phyloP scores from a whole-genome alignment of 2,113 vertebrate species.

The Cyanoramphus novaezelandiae region DNA sequence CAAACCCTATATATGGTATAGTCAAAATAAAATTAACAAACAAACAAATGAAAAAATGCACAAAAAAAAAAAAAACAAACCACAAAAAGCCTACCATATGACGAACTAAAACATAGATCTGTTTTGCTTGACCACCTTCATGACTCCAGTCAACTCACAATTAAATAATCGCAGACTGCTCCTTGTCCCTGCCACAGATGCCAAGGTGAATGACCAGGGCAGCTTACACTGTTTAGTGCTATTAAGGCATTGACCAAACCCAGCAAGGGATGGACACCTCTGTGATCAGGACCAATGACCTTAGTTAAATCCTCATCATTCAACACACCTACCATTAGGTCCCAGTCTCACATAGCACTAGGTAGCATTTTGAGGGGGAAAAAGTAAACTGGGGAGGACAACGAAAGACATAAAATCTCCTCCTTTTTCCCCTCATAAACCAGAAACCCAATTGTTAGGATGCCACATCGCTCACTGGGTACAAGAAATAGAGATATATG shows the following conservation, averaged over 20 bases:
- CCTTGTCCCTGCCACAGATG: rapidly evolving
- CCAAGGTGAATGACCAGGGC: rapidly evolving
- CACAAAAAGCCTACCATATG: background rate
- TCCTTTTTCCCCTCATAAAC: background rate
- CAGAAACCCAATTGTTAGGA: background rate
- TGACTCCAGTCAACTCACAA: background rate
- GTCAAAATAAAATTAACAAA: background rate
- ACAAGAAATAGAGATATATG: background rate
- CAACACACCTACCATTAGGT: background rate
- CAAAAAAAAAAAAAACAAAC: background rate
- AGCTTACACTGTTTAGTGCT: rapidly evolving
- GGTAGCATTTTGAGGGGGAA: rapidly evolving
- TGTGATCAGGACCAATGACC: background rate
- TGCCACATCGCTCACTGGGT: background rate
- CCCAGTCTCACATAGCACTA: background rate
- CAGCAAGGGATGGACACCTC: rapidly evolving
- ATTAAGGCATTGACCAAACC: no score
- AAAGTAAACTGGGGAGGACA: background rate
- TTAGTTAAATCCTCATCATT: background rate
- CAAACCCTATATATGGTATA: rapidly evolving
- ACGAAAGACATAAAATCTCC: background rate
- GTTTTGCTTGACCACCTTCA: background rate
- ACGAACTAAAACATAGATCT: background rate
- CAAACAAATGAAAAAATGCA: background rate
- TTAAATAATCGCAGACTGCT: no score